Percentiles rank a stretch among this genome's conserved stretches.
phyloP scores from a whole-genome alignment of 2,113 vertebrate species.

The Myotis lucifugus region DNA sequence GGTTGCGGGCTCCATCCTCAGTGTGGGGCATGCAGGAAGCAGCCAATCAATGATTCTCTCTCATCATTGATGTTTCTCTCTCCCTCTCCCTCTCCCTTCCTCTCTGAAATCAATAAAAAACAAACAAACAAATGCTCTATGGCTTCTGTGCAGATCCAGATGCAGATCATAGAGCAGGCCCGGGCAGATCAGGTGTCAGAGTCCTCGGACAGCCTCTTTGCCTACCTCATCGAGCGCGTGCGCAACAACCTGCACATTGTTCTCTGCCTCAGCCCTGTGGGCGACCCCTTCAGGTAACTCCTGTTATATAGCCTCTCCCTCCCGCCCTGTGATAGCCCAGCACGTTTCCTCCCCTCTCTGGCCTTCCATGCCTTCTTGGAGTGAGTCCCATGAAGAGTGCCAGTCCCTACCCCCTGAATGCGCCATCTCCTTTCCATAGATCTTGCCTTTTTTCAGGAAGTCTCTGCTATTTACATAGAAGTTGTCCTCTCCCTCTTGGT shows the following conservation, averaged over 20 bases:
- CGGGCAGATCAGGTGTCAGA: conserved; percentile 85
- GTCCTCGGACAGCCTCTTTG: conserved; percentile 88
- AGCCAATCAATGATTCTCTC: not conserved
- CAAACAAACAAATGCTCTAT: not conserved
- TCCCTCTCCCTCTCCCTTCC: too few species aligned
- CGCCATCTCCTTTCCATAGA: not conserved
- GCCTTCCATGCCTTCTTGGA: not conserved
- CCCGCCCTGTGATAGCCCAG: not conserved
- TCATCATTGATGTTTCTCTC: not conserved
- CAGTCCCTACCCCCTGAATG: rapidly evolving
- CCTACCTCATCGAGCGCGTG: conserved; percentile 91
- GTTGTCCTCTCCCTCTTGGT: not conserved
- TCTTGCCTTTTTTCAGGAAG: not conserved
- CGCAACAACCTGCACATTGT: conserved; percentile 91
- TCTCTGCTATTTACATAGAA: not conserved
- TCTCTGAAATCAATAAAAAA: not conserved
- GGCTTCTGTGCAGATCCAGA: conserved; percentile 84
- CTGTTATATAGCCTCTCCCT: not conserved
- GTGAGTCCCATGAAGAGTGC: not conserved
- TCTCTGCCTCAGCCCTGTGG: conserved; percentile 92
- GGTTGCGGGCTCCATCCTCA: too few species aligned
- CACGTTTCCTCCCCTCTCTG: not conserved
- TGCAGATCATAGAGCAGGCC: conserved; percentile 84
- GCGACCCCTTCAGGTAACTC: conserved; percentile 90
- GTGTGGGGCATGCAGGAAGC: not conserved